Conservation (phyloP, 2,888 invertebrate species). For the Lymantria monacha region DNA sequence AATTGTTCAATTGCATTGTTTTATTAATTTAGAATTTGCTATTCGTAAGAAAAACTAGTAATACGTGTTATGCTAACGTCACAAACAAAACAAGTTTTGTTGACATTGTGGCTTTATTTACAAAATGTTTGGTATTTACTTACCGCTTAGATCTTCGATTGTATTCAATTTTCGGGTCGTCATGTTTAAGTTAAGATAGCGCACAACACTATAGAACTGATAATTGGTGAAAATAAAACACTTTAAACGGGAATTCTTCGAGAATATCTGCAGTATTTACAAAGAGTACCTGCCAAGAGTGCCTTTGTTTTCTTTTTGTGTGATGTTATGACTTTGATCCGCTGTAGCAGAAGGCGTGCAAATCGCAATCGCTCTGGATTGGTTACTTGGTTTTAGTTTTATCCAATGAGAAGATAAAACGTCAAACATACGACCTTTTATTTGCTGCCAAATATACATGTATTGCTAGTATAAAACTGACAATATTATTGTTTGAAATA, state of each 20-base stretch:
- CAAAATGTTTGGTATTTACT: constrained; percentile 43
- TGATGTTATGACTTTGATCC: constrained; percentile 44
- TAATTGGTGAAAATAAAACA: constrained; percentile 31
- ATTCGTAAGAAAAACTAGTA: constrained; percentile 35
- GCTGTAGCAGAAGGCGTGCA: constrained; percentile 38
- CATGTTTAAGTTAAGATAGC: constrained; percentile 50
- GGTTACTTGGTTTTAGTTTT: constrained; percentile 6
- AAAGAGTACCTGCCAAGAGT: constrained; percentile 26
- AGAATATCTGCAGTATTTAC: constrained; percentile 31
- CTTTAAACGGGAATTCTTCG: constrained; percentile 29
- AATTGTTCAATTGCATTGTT: neutral
- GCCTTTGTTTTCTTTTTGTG: constrained; percentile 58
- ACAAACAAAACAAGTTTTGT: constrained; percentile 43
- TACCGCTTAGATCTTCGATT: constrained; percentile 76
- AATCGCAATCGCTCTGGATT: constrained; percentile 33
- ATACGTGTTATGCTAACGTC: constrained; percentile 41
- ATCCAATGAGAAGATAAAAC: constrained; percentile 18
- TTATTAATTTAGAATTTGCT: neutral
- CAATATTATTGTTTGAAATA: too few species aligned
- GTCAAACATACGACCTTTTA: neutral
- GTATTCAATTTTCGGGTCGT: constrained; percentile 73
- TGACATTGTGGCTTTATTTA: constrained; percentile 54
- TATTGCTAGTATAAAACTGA: too few species aligned
- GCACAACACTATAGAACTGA: constrained; percentile 34
- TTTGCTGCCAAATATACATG: too few species aligned